Evolutionary conservation across 2,888 invertebrate genomes (phyloP).

Genomic region (Gari tellinella): DNA sequence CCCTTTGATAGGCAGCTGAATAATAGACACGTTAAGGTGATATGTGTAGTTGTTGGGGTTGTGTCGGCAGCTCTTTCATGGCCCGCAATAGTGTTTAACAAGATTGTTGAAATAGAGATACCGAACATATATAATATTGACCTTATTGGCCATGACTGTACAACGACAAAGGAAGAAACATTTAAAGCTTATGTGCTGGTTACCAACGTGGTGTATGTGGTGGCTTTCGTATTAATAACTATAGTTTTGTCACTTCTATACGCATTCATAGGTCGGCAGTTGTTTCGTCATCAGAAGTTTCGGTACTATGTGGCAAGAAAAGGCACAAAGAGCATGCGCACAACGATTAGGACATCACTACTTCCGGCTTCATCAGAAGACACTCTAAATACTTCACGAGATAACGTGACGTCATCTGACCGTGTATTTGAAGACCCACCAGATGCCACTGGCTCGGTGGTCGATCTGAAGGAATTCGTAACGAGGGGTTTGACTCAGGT

Average conservation of each 20-base stretch:
- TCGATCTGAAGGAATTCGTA: slow-evolving; percentile 38
- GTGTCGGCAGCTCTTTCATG: slow-evolving; percentile 42
- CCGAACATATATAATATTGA: neutral
- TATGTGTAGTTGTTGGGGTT: slow-evolving; percentile 43
- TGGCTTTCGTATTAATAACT: slow-evolving; percentile 45
- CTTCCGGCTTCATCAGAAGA: slow-evolving; percentile 8
- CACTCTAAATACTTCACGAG: neutral
- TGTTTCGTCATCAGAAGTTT: slow-evolving; percentile 54
- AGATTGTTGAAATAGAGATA: slow-evolving; percentile 36
- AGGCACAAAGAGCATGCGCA: slow-evolving; percentile 17
- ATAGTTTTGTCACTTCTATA: slow-evolving; percentile 46
- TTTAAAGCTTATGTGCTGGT: slow-evolving; percentile 40
- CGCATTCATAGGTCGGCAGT: slow-evolving; percentile 42
- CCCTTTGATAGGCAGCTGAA: slow-evolving; percentile 62
- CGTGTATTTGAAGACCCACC: slow-evolving; percentile 37
- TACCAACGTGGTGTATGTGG: slow-evolving; percentile 42
- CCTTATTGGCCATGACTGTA: slow-evolving; percentile 56
- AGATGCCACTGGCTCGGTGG: slow-evolving; percentile 29
- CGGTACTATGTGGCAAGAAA: slow-evolving; percentile 44
- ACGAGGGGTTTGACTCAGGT: slow-evolving; percentile 38
- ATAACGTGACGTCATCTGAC: slow-evolving; percentile 21
- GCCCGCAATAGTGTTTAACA: slow-evolving; percentile 61
- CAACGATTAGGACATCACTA: slow-evolving; percentile 13
- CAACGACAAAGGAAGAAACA: slow-evolving; percentile 38
- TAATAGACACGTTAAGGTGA: slow-evolving; percentile 48